A percentile compares a stretch with the other conserved stretches of the same genome.
Conservation (phyloP, 2,797 vertebrate genomes). For the Rhinella marina region DNA sequence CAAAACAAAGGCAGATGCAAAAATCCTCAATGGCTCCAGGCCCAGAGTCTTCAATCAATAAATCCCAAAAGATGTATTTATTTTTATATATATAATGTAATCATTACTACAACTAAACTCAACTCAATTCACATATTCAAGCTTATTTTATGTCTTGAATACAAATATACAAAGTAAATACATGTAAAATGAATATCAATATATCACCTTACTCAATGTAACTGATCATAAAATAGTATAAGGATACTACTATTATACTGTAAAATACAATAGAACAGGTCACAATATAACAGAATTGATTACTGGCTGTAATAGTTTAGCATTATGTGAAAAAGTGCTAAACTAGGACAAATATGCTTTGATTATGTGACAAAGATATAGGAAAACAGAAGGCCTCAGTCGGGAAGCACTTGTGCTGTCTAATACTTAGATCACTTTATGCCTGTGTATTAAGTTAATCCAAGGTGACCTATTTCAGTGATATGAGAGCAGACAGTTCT, state of each 20-base stretch:
- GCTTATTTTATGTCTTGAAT: background rate
- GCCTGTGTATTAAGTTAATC: conserved; percentile 59
- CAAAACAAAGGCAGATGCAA: too few relatives aligned
- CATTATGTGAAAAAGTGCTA: background rate
- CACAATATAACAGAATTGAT: background rate
- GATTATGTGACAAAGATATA: background rate
- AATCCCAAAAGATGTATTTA: too few relatives aligned
- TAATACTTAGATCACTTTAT: conserved; percentile 59
- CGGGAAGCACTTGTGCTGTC: conserved; percentile 37
- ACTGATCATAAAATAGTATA: background rate
- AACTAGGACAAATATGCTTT: background rate
- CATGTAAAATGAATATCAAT: background rate
- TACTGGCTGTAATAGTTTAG: background rate
- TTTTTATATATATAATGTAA: too few relatives aligned
- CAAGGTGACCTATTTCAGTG: conserved; percentile 56
- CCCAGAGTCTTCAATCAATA: too few relatives aligned
- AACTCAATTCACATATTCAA: background rate
- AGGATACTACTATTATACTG: background rate
- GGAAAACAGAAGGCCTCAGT: background rate
- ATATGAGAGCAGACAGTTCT: conserved; percentile 25
- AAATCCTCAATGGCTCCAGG: too few relatives aligned
- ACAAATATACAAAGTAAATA: background rate
- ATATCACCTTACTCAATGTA: background rate
- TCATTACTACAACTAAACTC: too few relatives aligned
- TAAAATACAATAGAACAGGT: background rate